Conservation (phyloP, 2,888 invertebrate species). For the Coleophora deauratella region DNA sequence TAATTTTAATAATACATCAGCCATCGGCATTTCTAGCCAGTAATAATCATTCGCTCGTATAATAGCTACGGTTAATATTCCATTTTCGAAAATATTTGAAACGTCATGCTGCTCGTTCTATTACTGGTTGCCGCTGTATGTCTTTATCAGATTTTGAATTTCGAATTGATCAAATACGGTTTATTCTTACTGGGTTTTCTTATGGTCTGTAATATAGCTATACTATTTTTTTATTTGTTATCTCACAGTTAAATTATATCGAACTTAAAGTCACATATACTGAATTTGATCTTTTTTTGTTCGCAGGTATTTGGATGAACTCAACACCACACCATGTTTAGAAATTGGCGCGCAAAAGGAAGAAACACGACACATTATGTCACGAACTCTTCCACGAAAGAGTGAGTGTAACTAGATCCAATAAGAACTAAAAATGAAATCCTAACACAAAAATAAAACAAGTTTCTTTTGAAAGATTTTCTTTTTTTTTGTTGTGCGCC, state of each 20-base stretch:
- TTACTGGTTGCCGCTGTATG: constrained; percentile 42
- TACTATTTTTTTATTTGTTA: too few species aligned
- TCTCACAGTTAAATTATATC: too few species aligned
- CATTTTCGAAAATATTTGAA: constrained; percentile 72
- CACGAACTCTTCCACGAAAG: constrained; percentile 41
- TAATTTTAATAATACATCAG: constrained; percentile 50
- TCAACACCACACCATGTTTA: constrained; percentile 23
- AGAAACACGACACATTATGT: constrained; percentile 26
- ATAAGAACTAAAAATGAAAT: constrained; percentile 18
- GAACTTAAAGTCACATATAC: too few species aligned
- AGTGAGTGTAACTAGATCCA: constrained; percentile 31
- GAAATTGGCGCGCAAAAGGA: constrained; percentile 30
- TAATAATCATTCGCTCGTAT: constrained; percentile 62
- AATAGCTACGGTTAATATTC: constrained; percentile 72
- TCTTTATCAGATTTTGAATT: constrained; percentile 64
- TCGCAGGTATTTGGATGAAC: constrained; percentile 43
- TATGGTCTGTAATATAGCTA: too few species aligned
- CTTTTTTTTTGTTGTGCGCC: background rate
- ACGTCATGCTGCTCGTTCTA: constrained; percentile 64
- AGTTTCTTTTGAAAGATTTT: constrained; percentile 11
- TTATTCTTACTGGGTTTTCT: constrained; percentile 45
- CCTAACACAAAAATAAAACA: background rate
- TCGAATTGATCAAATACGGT: constrained; percentile 51
- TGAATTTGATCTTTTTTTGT: constrained; percentile 28
- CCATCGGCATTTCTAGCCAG: constrained; percentile 36